Base-by-base conservation (phyloP, 2,113 vertebrate genomes). In the Tachysurus vachellii region DNA sequence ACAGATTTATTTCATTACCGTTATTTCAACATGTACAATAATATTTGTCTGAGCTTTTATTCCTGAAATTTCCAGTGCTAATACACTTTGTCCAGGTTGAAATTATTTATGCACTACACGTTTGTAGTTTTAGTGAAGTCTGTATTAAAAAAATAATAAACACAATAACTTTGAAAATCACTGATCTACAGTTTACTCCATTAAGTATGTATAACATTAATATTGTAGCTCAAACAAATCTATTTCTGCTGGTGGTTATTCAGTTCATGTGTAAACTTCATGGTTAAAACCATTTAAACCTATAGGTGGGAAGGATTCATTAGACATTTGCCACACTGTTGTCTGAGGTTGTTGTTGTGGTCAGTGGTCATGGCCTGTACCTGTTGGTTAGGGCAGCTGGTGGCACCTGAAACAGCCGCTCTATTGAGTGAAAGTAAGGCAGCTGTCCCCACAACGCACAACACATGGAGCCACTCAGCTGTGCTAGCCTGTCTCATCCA, bases 391-490 rank as follows among this genome's bases (percentile, higher is more conserved):
- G 81, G 91, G 90, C 96, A 97, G 95, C 96, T 97, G 96, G 92
- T 90, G 76, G 90, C 93, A 95, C 94, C 95, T 96, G 95, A 92
- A 95, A 97, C 94, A 97, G 95, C 93, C 92, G 92, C 85, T 84
- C 79, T 89, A 94, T 91, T 93, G 94, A 96, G 89, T 26, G 57
- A 68, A 82, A 93, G 44, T 59, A 73, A 84, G 87, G 91, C 97
- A 97, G 97, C 96, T 98, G 97, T 91, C 93, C 71, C 80, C 53
- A 82, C 88, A 90, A 36, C 36, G 36, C 59, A 0, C 26, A 92
- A 94, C 96, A 97, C 95, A 96, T 96, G 96, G 92, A 90, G 92
- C 88, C 61, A 88, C 90, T 95, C 97, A 97, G 96, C 95, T 98
- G 96, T 89, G 92, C 92, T 89, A 85, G 90, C 88, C 93, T 87